phyloP scores from a whole-genome alignment of 2,888 invertebrate genomes.

The Euphydryas editha region DNA sequence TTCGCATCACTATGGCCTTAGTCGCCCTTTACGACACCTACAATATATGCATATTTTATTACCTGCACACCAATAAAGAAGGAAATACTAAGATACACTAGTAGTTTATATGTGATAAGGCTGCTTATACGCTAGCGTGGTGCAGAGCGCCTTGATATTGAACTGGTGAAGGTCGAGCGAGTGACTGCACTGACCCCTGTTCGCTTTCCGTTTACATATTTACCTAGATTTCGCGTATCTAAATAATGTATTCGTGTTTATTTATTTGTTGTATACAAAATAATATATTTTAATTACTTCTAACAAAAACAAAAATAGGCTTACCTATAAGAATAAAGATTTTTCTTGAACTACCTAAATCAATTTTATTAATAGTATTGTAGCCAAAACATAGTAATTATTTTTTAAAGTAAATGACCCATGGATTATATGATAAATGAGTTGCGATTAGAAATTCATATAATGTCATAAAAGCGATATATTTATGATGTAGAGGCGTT shows the following conservation, averaged over 20 bases:
- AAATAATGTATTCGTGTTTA: background rate
- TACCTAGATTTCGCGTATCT: conserved; percentile 22
- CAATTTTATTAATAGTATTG: too few relatives aligned
- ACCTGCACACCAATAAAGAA: background rate
- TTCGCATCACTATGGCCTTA: too few relatives aligned
- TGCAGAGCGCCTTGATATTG: conserved; percentile 59
- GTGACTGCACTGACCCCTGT: conserved; percentile 33
- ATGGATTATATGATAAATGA: too few relatives aligned
- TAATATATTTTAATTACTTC: background rate
- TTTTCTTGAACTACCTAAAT: too few relatives aligned
- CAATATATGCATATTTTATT: background rate
- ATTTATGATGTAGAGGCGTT: too few relatives aligned
- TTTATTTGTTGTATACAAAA: background rate
- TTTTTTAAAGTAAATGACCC: too few relatives aligned
- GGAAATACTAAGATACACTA: background rate
- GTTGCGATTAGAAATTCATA: too few relatives aligned
- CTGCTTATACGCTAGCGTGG: conserved; percentile 26
- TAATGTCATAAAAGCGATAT: too few relatives aligned
- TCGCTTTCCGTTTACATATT: conserved; percentile 29
- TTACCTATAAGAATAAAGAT: too few relatives aligned
- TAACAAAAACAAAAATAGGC: background rate
- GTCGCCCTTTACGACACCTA: too few relatives aligned
- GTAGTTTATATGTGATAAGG: conserved; percentile 5
- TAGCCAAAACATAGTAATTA: too few relatives aligned
- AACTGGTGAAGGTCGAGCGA: conserved; percentile 57